Base-by-base conservation (phyloP, 2,888 invertebrate species). In the Diarsia rubi region DNA sequence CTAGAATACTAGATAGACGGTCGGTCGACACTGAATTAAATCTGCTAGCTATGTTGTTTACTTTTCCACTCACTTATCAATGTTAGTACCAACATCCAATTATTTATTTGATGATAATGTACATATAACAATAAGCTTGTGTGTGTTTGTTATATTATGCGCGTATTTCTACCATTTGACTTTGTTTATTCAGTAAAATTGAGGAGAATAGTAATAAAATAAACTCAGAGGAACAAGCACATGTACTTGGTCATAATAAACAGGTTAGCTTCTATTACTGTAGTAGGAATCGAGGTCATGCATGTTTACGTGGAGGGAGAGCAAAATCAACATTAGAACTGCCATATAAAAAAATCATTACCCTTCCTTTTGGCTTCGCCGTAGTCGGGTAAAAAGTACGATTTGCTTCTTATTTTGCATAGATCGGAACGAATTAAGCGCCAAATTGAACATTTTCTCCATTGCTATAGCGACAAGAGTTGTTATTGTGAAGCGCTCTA, bases 401-500 rank as follows among this genome's bases (percentile, higher is more conserved):
- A 11, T 67, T 45, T 11, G 45, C 31, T 9, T 24, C 21, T 49
- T 21, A 16, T 27, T 14, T 24, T 52, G 49, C 73, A 42, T 82
- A 27, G 2, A 72, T 54, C 11, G 66, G 60, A 86, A 75, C 45
- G 75, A 19, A 73, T 44, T 57, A 62, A 69, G 78, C 78, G 74
- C 69, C 47, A 78, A 82, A 75, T 83, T 78, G 63, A 69, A 79
- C 11, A 27, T 52, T 66, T 14, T 57, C 9, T 12, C 16, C 8
- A 76, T 87, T 75, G 73, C 85, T 75, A 87, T 86, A 70, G 84
- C 75, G 37, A 87, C 87, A 37, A 44, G 1, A 67, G 24, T 74
- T 75, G 68, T 78, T 77, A 68, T 74, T 16, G 2, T 24, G 52
- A 24, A 47, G 27, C 42, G 14, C 24, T 54, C 5, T 31, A 9